phyloP scores from a whole-genome alignment of 1,140 invertebrate genomes.

The Caligus rogercresseyi region DNA sequence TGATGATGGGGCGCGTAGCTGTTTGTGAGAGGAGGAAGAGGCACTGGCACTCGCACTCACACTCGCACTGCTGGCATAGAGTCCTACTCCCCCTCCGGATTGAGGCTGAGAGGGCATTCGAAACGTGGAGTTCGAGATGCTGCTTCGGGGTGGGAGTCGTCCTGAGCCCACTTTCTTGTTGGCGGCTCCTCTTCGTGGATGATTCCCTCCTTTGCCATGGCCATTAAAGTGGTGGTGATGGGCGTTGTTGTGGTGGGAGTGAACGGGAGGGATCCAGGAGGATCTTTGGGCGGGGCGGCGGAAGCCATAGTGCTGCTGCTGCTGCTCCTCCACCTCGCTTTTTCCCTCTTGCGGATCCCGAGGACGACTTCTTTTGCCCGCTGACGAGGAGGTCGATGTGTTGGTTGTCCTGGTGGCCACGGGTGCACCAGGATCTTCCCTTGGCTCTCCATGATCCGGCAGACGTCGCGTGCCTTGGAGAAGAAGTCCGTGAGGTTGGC shows the following conservation, averaged over 20 bases:
- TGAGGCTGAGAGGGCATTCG: too few relatives aligned
- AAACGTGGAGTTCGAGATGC: not conserved
- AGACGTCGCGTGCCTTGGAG: conserved; percentile 34
- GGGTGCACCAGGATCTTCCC: conserved; percentile 35
- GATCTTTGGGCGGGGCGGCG: not conserved
- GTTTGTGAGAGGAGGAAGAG: not conserved
- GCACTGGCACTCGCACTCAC: too few relatives aligned
- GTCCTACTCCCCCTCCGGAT: too few relatives aligned
- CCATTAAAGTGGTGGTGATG: too few relatives aligned
- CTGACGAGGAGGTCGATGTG: conserved; percentile 40
- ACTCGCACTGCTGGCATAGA: too few relatives aligned
- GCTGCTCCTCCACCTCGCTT: too few relatives aligned
- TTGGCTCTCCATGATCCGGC: conserved; percentile 28
- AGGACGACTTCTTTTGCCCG: conserved; percentile 28
- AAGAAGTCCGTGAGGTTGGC: conserved; percentile 36
- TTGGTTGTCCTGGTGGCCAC: conserved; percentile 35
- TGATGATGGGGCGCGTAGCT: not conserved
- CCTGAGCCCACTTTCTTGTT: not conserved
- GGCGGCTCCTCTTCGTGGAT: not conserved
- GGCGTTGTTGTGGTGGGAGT: not conserved
- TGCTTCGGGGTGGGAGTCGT: not conserved
- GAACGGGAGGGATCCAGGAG: not conserved
- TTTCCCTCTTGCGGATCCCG: not conserved
- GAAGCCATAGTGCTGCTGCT: not conserved
- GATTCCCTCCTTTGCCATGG: too few relatives aligned